Evolutionary conservation across 2,888 invertebrate genomes (phyloP).

Genomic region (Melieria omissa): DNA sequence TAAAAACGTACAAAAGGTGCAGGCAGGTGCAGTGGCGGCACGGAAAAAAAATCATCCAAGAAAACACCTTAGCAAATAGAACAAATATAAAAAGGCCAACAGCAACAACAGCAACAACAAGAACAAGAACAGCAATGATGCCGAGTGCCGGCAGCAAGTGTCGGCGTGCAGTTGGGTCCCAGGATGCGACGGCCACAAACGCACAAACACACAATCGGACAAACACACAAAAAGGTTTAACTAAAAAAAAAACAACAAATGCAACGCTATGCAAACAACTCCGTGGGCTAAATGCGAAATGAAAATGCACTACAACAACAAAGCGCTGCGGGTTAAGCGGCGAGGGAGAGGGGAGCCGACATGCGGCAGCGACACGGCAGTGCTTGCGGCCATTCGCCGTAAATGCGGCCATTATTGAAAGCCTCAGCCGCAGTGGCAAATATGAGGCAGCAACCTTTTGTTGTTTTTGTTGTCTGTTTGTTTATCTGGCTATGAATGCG

Average conservation of each 20-base stretch:
- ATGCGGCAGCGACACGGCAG: too few species aligned
- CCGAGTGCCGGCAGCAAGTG: constrained; percentile 27
- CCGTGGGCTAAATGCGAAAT: constrained; percentile 32
- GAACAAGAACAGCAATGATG: constrained; percentile 16
- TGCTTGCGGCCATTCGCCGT: too few species aligned
- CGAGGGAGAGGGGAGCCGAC: neutral
- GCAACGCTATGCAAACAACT: constrained; percentile 38
- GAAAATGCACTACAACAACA: constrained; percentile 24
- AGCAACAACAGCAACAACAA: neutral
- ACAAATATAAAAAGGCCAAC: neutral
- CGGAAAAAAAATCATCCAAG: constrained; percentile 21
- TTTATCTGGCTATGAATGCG: too few species aligned
- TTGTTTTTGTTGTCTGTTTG: too few species aligned
- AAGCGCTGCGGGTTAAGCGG: neutral
- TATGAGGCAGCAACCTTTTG: too few species aligned
- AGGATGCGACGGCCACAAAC: constrained; percentile 12
- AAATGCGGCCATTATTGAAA: too few species aligned
- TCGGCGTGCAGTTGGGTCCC: neutral
- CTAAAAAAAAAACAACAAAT: constrained; percentile 31
- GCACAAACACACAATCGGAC: constrained; percentile 32
- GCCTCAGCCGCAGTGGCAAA: too few species aligned
- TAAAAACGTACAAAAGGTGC: constrained; percentile 66
- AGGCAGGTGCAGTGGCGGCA: constrained; percentile 33
- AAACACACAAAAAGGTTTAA: constrained; percentile 10
- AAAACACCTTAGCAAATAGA: constrained; percentile 10